Base-by-base conservation (phyloP, 2,113 vertebrate species). In the Cyanistes caeruleus region DNA sequence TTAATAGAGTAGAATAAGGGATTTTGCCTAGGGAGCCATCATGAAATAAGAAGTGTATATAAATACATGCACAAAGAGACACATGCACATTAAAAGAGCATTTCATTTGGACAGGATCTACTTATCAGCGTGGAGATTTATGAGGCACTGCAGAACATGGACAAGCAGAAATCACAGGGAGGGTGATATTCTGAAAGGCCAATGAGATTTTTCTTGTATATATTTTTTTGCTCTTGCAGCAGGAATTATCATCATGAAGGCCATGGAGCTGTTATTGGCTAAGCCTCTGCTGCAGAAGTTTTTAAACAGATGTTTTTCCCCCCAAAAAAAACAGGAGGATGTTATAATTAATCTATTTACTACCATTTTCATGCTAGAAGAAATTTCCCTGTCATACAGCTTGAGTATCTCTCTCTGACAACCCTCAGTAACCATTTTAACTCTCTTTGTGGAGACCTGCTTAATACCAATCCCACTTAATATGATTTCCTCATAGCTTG, bases 51-150 rank as follows among this genome's bases (percentile, higher is more conserved):
- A 58, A 84, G 41, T 43, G 44, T 84, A 64, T 82, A 64, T 86
- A 84, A 90, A 86, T 80, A 60, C 39, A 33, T 24, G 68, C 88
- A 67, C 75, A 84, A 9, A 75, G 64, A 89, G 48, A 87, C 65
- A 64, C 44, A 53, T 64, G 33, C 76, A 56, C 60, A 92, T 87
- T 84, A 92, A 87, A 95, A 89, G 83, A 93, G 25, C 80, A 69
- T 90, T 95, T 96, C 60, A 90, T 96, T 96, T 96, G 83, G 56
- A 64, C 76, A 88, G 75, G 56, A 88, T 86, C 72, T 95, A 23
- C 90, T 96, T 88, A 88, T 48, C 83, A 63, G 68, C 0, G 0
- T 78, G 60, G 60, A 86, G 56, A 77, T 89, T 95, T 88, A 84
- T 95, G 85, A 94, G 76, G 72, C 68, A 44, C 55, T 67, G 52